Conservation (phyloP, 1,140 invertebrate species). For the Sycophaga agraensis region DNA sequence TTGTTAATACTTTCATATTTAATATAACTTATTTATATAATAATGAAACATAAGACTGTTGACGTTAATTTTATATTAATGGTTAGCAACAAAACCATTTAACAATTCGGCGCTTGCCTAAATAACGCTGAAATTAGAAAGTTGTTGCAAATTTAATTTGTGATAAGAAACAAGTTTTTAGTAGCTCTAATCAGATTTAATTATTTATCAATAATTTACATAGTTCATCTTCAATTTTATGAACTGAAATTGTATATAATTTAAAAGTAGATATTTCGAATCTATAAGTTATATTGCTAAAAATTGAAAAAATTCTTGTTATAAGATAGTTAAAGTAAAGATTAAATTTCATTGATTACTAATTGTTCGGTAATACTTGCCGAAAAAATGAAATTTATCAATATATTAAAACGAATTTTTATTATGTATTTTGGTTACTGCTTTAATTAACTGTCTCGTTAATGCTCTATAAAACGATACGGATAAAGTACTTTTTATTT, state of each 20-base stretch:
- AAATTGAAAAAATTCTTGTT: background rate
- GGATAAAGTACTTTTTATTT: background rate
- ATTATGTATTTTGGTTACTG: no score
- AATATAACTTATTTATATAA: conserved; percentile 4
- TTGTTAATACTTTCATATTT: conserved; percentile 6
- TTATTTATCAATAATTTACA: background rate
- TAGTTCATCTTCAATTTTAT: background rate
- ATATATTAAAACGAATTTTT: no score
- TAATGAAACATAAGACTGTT: conserved; percentile 13
- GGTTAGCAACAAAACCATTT: background rate
- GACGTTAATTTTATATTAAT: conserved; percentile 26
- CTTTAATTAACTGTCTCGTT: no score
- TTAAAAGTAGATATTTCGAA: background rate
- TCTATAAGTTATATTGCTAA: background rate
- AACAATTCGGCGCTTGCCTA: background rate
- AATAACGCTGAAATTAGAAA: background rate
- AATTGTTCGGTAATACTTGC: no score
- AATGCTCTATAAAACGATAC: no score
- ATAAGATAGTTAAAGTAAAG: background rate
- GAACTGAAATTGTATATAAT: conserved; percentile 16
- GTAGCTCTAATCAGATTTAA: background rate
- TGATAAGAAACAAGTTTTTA: background rate
- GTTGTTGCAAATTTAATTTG: conserved; percentile 7
- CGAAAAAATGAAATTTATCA: no score
- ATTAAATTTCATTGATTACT: background rate